These are phyloP conservation scores for Salvelinus fontinalis DNA, from an alignment of 2,113 vertebrate species.

Conservation along the genomic window DNA sequence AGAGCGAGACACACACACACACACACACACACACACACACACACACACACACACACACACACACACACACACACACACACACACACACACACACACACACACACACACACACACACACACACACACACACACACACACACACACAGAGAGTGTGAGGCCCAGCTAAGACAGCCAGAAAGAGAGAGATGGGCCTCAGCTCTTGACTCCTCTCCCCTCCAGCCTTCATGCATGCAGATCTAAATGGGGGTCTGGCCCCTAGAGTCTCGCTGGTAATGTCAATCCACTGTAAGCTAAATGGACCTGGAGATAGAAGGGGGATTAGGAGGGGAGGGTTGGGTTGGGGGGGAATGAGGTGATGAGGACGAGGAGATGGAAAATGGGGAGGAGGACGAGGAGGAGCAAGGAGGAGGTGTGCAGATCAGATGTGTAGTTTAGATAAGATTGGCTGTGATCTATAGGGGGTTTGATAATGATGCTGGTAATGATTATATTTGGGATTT, in stretches of 20 bases:
- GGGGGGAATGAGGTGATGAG: too few species aligned
- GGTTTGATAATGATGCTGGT: slow-evolving; percentile 66
- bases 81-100: too few species aligned
- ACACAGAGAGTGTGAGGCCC: neutral
- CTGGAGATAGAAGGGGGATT: neutral
- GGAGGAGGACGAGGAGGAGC: neutral
- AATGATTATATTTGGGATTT: slow-evolving; percentile 65
- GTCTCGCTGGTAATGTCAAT: slow-evolving; percentile 33
- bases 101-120: too few species aligned
- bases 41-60: too few species aligned
- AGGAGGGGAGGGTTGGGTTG: neutral
- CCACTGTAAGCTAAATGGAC: slow-evolving; percentile 48
- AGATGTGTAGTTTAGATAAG: neutral
- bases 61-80: too few species aligned
- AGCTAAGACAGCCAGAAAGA: neutral
- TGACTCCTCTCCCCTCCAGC: slow-evolving; percentile 46
- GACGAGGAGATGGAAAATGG: slow-evolving; percentile 20
- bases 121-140: too few species aligned
- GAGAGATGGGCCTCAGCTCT: slow-evolving; percentile 37
- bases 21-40: too few species aligned
- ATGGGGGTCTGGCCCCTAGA: slow-evolving; percentile 47
- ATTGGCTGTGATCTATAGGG: slow-evolving; percentile 24
- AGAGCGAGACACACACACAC: neutral
- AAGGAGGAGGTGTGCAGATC: neutral
- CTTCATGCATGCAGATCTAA: slow-evolving; percentile 52